Conservation (phyloP, 2,888 invertebrate genomes). For the Rotaria macrura region DNA sequence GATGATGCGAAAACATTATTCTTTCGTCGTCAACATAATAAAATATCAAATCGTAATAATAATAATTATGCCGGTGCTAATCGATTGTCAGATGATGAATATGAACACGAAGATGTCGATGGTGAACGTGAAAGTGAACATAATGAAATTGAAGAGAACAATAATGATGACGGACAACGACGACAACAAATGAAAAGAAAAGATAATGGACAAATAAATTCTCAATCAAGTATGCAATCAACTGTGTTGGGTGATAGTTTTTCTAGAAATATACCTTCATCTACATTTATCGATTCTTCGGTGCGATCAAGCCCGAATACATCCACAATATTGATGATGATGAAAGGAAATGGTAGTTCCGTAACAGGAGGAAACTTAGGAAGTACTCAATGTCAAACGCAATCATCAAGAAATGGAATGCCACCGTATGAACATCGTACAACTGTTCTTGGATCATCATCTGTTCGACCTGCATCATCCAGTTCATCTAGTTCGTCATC, state of each 20-base stretch:
- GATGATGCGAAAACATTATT: not conserved
- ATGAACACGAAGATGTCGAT: not conserved
- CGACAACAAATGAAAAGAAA: not conserved
- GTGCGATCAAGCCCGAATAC: not conserved
- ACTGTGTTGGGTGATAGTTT: not conserved
- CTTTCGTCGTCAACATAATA: not conserved
- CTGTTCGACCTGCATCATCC: not conserved
- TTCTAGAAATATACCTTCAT: slow-evolving; percentile 9
- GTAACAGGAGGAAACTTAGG: not conserved
- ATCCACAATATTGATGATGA: slow-evolving; percentile 3
- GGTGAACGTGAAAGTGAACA: not conserved
- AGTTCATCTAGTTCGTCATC: not conserved
- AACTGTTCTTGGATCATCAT: not conserved
- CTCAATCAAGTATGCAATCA: not conserved
- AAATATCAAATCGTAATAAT: not conserved
- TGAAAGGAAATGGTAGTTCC: not conserved
- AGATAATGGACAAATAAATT: not conserved
- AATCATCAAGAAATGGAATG: not conserved
- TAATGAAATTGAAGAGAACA: too few relatives aligned
- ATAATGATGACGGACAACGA: not conserved
- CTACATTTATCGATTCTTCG: slow-evolving; percentile 7
- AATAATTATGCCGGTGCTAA: not conserved
- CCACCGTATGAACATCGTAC: not conserved
- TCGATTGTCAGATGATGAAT: slow-evolving; percentile 18
- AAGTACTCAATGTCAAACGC: not conserved